Evolutionary conservation across 2,113 vertebrate genomes (phyloP).

Genomic region (Nerophis lumbriciformis): DNA sequence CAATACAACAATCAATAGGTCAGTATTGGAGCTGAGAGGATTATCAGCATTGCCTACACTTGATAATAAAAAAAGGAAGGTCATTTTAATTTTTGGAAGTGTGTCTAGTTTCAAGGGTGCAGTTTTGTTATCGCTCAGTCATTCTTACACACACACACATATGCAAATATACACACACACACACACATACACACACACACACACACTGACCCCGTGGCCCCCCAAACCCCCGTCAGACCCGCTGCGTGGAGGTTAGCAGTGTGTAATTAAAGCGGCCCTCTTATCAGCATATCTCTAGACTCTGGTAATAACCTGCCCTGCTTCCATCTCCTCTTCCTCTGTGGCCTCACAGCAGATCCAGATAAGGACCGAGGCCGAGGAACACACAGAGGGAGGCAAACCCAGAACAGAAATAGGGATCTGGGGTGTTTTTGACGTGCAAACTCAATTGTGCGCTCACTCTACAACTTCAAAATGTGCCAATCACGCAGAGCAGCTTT

Average conservation of each 20-base stretch:
- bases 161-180: slow-evolving; percentile 1
- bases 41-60: slow-evolving; percentile 28
- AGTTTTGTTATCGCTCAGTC: slow-evolving; percentile 19
- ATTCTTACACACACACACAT: slow-evolving; percentile 3
- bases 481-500: slow-evolving; percentile 10
- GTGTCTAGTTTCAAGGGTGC: slow-evolving; percentile 18
- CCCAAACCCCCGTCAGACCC: slow-evolving; percentile 35
- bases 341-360: slow-evolving; percentile 32
- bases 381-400: slow-evolving; percentile 2
- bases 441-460: slow-evolving; percentile 39
- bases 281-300: slow-evolving; percentile 62
- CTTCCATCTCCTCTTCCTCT: slow-evolving; percentile 55
- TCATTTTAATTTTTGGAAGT: slow-evolving; percentile 44
- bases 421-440: background rate
- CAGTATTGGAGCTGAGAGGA: slow-evolving; percentile 21
- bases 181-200: slow-evolving; percentile 21
- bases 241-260: slow-evolving; percentile 35
- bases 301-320: slow-evolving; percentile 57
- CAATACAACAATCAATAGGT: slow-evolving; percentile 49
- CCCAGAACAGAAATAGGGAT: background rate
- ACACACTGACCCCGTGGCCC: slow-evolving; percentile 31
- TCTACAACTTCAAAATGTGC: slow-evolving; percentile 28
- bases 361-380: slow-evolving; percentile 35
- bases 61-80: slow-evolving; percentile 48
- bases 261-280: slow-evolving; percentile 55